Evolutionary conservation across 2,888 invertebrate species (phyloP), one percentile per base, ranked within the genome.

Genomic region (Hydriomena furcata): DNA sequence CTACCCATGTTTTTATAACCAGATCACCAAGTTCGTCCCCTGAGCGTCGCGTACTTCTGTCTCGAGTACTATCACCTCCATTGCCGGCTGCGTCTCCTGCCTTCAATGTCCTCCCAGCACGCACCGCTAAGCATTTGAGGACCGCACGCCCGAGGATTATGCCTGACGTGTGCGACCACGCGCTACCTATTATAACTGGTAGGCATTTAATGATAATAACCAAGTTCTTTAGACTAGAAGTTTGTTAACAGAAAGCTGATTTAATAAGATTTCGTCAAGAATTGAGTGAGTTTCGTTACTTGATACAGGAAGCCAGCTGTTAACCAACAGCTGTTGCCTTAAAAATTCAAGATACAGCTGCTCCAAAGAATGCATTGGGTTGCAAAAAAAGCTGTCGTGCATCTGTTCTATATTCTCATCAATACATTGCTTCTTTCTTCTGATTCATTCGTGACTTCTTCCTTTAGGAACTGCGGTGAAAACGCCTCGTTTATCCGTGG

Each of bases 21-120:
- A 92, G 92, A 79, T 92, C 92, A 4, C 84, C 82, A 17, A 84
- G 86, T 62, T 87, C 85, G 5, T 88, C 85, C 0, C 85, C 85
- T 5, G 85, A 85, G 63, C 78, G 86, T 8, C 76, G 84, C 5
- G 85, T 79, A 49, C 55, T 89, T 37, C 73, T 80, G 1, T 66
- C 83, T 10, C 76, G 87, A 5, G 75, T 86, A 41, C 62, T 88
- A 57, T 79, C 83, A 8, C 89, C 89, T 12, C 71, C 82, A 23
- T 66, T 89, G 62, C 86, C 84, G 7, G 72, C 68, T 8, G 75
- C 81, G 12, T 79, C 79, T 1, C 76, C 83, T 11, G 79, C 79
- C 36, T 61, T 74, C 20, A 76, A 78, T 30, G 82, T 82, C 41
- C 68, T 79, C 20, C 82, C 81, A 1, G 77, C 80, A 17, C 73